Evolutionary conservation across 1,140 invertebrate genomes (phyloP), one percentile per base, ranked within the genome.

Genomic region (Orussus abietinus): DNA sequence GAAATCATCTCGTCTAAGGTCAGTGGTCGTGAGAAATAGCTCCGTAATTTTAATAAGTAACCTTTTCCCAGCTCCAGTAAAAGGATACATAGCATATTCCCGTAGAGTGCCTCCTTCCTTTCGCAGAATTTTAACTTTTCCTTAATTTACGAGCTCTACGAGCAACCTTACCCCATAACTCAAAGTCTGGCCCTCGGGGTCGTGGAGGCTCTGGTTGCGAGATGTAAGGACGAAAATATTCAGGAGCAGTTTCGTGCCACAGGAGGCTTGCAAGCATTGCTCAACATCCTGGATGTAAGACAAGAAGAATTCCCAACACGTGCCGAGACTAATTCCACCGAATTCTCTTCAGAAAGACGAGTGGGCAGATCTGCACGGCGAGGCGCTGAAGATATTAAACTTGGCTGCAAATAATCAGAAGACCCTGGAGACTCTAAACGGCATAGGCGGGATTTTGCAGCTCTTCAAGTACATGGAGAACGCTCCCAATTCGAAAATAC

Each of bases 281-380:
- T 71, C 10, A 44, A 62, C 32, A 49, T 71, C 19, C 36, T 72
- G 12, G 55, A 66, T 19, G 71, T 74, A 58, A 62, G 42, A 35
- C 0, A 25, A 13, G 6, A 9, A 12, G 14, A 4, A 42, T 21
- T 32, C 14, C 12, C 29, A 1, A 15, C n/a, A 28, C 2, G 12
- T 9, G 17, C 14, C 15, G 10, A 26, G 15, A 9, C 10, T 28
- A 4, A 3, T n/a, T 39, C 3, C 29, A 2, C 29, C 0, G 22
- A 4, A n/a, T 28, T 11, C 9, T 29, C 38, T 19, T 34, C 17
- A 68, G 69, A 53, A 56, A 13, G 38, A 54, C 1, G 54, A 68
- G 14, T 64, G 56, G 47, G 30, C 38, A 10, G 58, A 72, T 43
- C 30, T 70, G n/a, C 61, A 67, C 29, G 0, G 34, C 0, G 45